These are phyloP conservation scores for Heliangelus exortis DNA, from an alignment of 2,797 vertebrate species.

Conservation along the genomic window DNA sequence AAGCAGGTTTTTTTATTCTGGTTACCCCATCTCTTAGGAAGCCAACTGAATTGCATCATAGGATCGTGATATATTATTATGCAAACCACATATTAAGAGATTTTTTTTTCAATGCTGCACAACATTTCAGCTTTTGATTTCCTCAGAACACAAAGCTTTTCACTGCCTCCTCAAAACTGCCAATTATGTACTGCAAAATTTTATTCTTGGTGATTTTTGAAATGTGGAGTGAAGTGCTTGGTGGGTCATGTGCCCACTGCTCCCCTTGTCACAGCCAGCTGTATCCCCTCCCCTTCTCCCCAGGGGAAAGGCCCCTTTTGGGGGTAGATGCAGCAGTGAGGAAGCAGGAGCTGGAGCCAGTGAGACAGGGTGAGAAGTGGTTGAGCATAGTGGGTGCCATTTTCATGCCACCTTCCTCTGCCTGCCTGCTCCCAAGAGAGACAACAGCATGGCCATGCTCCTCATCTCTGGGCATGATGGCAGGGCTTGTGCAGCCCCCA, in stretches of 20 bases:
- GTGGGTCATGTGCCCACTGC: rapidly evolving
- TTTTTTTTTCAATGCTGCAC: not conserved
- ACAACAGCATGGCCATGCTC: rapidly evolving
- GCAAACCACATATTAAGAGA: slow-evolving; percentile 5
- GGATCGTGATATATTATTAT: not conserved
- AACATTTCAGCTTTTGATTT: not conserved
- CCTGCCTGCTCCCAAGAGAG: not conserved
- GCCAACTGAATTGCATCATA: slow-evolving; percentile 1
- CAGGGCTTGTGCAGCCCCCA: rapidly evolving
- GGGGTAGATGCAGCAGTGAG: not conserved
- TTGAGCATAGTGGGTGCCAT: not conserved
- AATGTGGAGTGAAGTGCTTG: not conserved
- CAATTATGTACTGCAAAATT: not conserved
- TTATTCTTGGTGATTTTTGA: not conserved
- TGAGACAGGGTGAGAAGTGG: not conserved
- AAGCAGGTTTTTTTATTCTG: not conserved
- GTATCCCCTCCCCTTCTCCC: not conserved
- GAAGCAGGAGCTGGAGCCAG: not conserved
- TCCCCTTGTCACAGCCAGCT: not conserved
- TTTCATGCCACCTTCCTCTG: not conserved
- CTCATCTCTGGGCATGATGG: not conserved
- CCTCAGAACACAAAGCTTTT: not conserved
- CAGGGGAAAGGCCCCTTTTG: rapidly evolving
- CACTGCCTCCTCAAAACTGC: not conserved
- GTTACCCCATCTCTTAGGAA: not conserved